Conservation (phyloP, 2,113 vertebrate genomes). For the Romanogobio albipinnatus region DNA sequence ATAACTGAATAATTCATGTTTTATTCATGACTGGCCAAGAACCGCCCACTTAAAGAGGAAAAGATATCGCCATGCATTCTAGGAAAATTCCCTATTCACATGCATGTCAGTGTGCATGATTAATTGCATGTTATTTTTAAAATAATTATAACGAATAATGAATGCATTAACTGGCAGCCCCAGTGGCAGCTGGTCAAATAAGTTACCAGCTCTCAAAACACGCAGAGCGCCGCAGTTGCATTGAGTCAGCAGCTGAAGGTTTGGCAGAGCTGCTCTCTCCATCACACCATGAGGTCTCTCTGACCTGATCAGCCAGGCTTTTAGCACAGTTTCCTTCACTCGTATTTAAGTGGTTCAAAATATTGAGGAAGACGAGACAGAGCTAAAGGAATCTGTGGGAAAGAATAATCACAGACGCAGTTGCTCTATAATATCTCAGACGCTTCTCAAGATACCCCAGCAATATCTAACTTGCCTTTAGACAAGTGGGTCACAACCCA, state of each 20-base stretch:
- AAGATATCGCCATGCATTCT: neutral
- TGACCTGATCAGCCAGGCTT: slow-evolving; percentile 45
- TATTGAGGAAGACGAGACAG: neutral
- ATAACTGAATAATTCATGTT: too few relatives aligned
- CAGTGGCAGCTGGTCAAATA: neutral
- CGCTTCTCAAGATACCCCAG: neutral
- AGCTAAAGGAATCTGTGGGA: neutral
- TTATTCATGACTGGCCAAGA: too few relatives aligned
- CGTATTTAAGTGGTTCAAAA: slow-evolving; percentile 11
- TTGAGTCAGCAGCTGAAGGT: slow-evolving; percentile 12
- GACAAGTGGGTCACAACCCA: neutral
- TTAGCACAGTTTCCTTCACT: neutral
- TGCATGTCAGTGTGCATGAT: neutral
- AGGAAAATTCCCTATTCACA: neutral
- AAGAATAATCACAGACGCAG: neutral
- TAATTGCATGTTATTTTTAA: neutral
- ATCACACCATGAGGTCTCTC: slow-evolving; percentile 14
- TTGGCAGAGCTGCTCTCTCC: slow-evolving; percentile 14
- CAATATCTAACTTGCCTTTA: neutral
- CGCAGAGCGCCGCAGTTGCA: neutral
- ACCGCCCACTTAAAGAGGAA: too few relatives aligned
- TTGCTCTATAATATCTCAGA: neutral
- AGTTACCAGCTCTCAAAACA: neutral
- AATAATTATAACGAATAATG: neutral
- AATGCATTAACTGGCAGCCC: neutral